Conservation (phyloP, 2,888 invertebrate genomes). For the Bellardia bayeri region DNA sequence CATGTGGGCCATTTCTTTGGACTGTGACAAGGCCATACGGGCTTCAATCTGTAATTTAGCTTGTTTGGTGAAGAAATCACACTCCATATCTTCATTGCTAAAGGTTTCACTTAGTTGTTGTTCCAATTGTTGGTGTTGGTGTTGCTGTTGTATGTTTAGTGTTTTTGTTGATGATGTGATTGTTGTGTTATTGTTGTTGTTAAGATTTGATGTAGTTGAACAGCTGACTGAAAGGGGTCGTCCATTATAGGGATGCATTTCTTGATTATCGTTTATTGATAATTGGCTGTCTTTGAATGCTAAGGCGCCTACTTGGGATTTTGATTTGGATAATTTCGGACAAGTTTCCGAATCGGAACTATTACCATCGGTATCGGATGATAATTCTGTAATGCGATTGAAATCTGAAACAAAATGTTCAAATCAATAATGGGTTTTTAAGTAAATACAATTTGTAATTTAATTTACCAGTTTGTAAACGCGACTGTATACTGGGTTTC, state of each 20-base stretch:
- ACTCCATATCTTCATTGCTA: constrained; percentile 87
- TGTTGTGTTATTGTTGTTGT: constrained; percentile 74
- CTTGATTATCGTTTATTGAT: constrained; percentile 68
- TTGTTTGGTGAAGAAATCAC: constrained; percentile 92
- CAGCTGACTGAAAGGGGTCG: constrained; percentile 78
- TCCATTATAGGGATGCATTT: constrained; percentile 78
- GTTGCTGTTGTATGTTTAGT: constrained; percentile 73
- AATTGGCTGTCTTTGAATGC: constrained; percentile 41
- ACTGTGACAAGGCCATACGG: constrained; percentile 93
- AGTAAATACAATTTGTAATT: neutral
- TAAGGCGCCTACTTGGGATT: constrained; percentile 71
- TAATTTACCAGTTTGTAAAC: constrained; percentile 80
- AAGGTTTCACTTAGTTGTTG: constrained; percentile 82
- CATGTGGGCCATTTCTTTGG: constrained; percentile 95
- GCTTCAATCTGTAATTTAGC: constrained; percentile 94
- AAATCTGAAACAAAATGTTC: constrained; percentile 94
- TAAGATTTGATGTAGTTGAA: constrained; percentile 74
- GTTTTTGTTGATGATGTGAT: constrained; percentile 29
- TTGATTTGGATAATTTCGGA: constrained; percentile 80
- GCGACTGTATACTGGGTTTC: constrained; percentile 94
- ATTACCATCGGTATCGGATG: constrained; percentile 89
- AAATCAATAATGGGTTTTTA: too few species aligned
- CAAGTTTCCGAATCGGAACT: constrained; percentile 88
- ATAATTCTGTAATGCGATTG: constrained; percentile 91
- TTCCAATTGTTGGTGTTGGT: constrained; percentile 73